Evolutionary conservation across 2,113 vertebrate genomes (phyloP).

Genomic region (Sarotherodon lohbergeri): DNA sequence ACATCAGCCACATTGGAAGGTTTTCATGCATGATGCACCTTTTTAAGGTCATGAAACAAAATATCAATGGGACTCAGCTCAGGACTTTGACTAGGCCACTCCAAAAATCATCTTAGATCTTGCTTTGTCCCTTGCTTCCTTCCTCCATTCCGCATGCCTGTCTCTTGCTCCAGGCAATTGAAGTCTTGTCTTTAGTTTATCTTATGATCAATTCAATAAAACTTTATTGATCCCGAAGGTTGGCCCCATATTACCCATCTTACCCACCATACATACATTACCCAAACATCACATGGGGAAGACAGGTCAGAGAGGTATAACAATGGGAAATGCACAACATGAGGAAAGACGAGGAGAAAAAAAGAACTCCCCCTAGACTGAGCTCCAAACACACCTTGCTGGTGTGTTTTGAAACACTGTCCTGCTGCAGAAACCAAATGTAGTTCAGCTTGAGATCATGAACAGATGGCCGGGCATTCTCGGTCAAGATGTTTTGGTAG

Average conservation of each 20-base stretch:
- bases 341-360: not conserved
- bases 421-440: not conserved
- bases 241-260: not conserved
- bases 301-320: not conserved
- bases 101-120: not conserved
- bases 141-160: not conserved
- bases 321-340: not conserved
- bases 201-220: not conserved
- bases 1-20: no score
- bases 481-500: not conserved
- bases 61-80: not conserved
- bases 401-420: not conserved
- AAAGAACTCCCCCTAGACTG: fast-evolving
- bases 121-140: not conserved
- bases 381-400: not conserved
- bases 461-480: not conserved
- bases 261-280: not conserved
- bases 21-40: no score
- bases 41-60: not conserved
- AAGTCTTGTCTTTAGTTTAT: not conserved
- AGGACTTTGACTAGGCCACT: not conserved
- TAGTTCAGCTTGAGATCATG: not conserved
- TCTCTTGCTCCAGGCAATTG: not conserved
- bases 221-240: no score
- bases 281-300: not conserved